Percentiles rank a stretch among this genome's conserved stretches.
Conservation (phyloP, 1,140 invertebrate genomes). For the Drosophila pseudoobscura region DNA sequence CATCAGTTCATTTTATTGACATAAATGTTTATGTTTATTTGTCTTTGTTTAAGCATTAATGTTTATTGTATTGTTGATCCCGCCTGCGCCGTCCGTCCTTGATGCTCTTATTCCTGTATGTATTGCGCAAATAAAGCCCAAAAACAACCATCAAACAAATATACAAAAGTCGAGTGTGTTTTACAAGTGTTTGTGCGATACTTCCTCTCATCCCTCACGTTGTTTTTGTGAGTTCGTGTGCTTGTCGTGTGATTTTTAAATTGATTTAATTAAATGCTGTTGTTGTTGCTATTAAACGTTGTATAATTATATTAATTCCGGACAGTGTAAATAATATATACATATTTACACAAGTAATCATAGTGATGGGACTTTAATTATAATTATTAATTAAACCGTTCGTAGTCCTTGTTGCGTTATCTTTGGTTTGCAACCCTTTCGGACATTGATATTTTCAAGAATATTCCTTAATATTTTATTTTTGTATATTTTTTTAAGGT, state of each 20-base stretch:
- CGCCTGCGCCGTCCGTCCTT: constrained; percentile 18
- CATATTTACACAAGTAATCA: too few relatives aligned
- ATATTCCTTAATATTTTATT: too few relatives aligned
- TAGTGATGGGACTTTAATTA: too few relatives aligned
- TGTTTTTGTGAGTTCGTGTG: constrained; percentile 30
- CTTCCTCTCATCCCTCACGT: background rate
- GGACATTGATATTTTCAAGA: too few relatives aligned
- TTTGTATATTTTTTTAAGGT: too few relatives aligned
- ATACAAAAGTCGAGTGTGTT: constrained; percentile 52
- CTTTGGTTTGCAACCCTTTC: too few relatives aligned
- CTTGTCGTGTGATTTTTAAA: constrained; percentile 47
- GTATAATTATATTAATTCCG: constrained; percentile 38
- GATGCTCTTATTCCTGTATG: constrained; percentile 19
- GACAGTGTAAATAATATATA: too few relatives aligned
- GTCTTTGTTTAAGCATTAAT: constrained; percentile 75
- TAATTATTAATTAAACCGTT: too few relatives aligned
- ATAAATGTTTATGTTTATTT: constrained; percentile 81
- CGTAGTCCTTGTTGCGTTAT: too few relatives aligned
- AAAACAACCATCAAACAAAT: constrained; percentile 35
- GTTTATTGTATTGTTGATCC: constrained; percentile 68
- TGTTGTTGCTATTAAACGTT: constrained; percentile 29
- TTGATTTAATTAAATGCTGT: constrained; percentile 65
- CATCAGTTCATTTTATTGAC: constrained; percentile 80
- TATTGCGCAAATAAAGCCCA: constrained; percentile 55
- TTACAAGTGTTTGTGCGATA: constrained; percentile 25